Conservation (phyloP, 1,140 invertebrate species). For the Hycleus cichorii region DNA sequence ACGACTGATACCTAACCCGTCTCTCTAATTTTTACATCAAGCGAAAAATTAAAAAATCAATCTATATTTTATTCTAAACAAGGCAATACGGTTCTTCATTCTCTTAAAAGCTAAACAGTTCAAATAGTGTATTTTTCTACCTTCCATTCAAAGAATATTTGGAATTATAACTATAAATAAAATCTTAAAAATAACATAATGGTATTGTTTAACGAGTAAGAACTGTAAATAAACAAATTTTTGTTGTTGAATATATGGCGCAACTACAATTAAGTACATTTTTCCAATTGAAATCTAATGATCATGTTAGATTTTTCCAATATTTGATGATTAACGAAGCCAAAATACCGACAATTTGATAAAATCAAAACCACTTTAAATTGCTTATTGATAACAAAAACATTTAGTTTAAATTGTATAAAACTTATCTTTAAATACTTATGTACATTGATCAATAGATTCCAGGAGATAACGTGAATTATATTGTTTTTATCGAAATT, state of each 20-base stretch:
- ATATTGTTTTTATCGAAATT: constrained; percentile 16
- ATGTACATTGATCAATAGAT: constrained; percentile 15
- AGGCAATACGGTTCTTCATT: constrained; percentile 6
- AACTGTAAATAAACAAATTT: too few species aligned
- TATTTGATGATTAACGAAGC: not conserved
- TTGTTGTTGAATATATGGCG: too few species aligned
- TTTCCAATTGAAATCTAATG: not conserved
- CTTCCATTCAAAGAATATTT: not conserved
- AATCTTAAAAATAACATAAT: too few species aligned
- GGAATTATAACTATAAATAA: not conserved
- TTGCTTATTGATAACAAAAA: not conserved
- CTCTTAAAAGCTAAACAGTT: constrained; percentile 13
- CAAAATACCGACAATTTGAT: not conserved
- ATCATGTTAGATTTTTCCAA: not conserved
- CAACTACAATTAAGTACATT: not conserved
- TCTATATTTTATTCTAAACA: constrained; percentile 9
- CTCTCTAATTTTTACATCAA: not conserved
- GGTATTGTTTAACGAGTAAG: too few species aligned
- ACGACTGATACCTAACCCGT: not conserved
- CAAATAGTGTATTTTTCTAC: not conserved
- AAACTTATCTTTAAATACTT: constrained; percentile 1
- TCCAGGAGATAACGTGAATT: constrained; percentile 5
- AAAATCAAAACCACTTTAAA: not conserved
- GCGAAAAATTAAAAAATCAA: not conserved
- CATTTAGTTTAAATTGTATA: constrained; percentile 2